Base-by-base conservation (phyloP, 2,113 vertebrate genomes). In the Psophia crepitans region DNA sequence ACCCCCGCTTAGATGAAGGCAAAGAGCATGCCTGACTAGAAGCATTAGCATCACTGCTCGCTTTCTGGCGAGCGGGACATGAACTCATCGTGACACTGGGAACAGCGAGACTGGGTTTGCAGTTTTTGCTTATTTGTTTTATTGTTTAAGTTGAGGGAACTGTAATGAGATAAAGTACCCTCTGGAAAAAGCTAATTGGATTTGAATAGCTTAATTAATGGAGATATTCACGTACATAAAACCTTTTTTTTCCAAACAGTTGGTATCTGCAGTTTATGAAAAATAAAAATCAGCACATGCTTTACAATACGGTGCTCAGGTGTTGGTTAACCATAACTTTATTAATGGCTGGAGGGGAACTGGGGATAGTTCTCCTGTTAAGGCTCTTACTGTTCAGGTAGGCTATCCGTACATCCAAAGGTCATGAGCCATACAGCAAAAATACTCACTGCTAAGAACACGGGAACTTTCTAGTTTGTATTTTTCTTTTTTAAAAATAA, bases 121-220 rank as follows among this genome's bases (percentile, higher is more conserved):
- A 63, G 44, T n/a, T 82, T 85, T 56, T 63, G 51, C 51, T 70
- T 89, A 68, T 64, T 94, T 89, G 48, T 84, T 85, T 90, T 79
- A 76, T 75, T 90, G 53, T 84, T 78, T 68, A 75, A 88, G 80
- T 68, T 66, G 81, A 83, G 66, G 64, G 75, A 94, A 83, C 43
- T 73, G 43, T 77, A 94, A 79, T 69, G 79, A 87, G 64, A 84
- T 75, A 71, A 89, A 87, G 51, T 54, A 27, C 39, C n/a, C 70
- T 82, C 64, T 63, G 64, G 78, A 74, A 80, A 89, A 89, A 81
- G 58, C 61, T 71, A 89, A 71, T 46, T 91, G 61, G 51, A 78
- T 63, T 75, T 94, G 77, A 92, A 80, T 76, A 92, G 49, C 68
- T 83, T 95, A 84, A 91, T 82, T 91, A 88, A 78, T 66, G 41